phyloP scores from a whole-genome alignment of 2,113 vertebrate species.

The Spizaetus ornatus region DNA sequence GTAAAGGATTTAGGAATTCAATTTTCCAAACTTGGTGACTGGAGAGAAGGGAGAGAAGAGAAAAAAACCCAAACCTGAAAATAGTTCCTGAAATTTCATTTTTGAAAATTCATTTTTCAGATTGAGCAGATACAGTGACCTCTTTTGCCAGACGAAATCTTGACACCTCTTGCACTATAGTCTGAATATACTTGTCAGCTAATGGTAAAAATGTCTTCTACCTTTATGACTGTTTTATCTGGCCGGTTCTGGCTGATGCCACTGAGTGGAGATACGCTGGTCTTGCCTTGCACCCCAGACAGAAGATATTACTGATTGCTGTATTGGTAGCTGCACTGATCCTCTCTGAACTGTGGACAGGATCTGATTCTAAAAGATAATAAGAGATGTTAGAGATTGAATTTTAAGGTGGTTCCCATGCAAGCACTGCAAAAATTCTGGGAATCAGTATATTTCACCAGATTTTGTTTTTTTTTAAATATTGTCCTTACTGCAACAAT shows the following conservation, averaged over 20 bases:
- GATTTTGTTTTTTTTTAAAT: background rate
- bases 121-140: background rate
- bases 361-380: background rate
- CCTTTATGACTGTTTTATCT: background rate
- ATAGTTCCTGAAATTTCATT: background rate
- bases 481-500: background rate
- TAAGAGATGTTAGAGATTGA: background rate
- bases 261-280: accelerated
- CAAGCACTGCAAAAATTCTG: background rate
- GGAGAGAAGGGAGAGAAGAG: background rate
- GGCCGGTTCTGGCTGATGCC: background rate
- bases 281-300: background rate
- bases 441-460: background rate
- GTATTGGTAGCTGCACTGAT: background rate
- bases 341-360: background rate
- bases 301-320: background rate
- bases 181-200: background rate
- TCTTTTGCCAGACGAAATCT: background rate
- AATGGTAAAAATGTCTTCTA: background rate
- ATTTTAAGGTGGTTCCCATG: background rate
- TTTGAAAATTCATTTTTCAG: background rate
- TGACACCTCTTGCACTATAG: background rate
- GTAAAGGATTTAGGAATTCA: background rate
- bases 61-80: background rate
- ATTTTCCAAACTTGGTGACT: background rate